Conservation (phyloP, 2,797 vertebrate genomes). For the Brotula barbata region DNA sequence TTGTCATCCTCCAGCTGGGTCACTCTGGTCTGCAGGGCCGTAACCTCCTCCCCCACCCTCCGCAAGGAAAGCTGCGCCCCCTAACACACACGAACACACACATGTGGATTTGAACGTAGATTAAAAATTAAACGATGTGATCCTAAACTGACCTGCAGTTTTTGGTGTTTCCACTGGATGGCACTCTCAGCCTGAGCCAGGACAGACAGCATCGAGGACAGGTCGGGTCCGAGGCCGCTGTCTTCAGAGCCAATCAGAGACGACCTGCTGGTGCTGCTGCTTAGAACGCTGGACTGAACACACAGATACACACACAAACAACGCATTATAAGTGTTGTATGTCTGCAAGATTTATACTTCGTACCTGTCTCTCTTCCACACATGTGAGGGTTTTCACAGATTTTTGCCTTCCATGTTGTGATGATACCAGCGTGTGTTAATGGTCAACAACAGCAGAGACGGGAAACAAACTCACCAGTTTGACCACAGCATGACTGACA, state of each 20-base stretch:
- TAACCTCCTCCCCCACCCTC: conserved; percentile 45
- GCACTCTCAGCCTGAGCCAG: conserved; percentile 72
- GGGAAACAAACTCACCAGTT: conserved; percentile 72
- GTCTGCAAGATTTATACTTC: no score
- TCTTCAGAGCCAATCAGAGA: conserved; percentile 29
- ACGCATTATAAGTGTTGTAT: no score
- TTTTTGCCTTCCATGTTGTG: no score
- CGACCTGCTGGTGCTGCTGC: conserved; percentile 19
- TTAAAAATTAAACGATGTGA: no score
- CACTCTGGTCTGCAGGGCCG: conserved; percentile 39
- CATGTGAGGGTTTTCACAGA: no score
- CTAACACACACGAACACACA: conserved; percentile 42
- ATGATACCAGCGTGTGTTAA: no score
- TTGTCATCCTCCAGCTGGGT: conserved; percentile 59
- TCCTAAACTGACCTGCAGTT: conserved; percentile 74
- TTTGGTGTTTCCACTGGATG: conserved; percentile 68
- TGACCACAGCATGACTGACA: conserved; percentile 60
- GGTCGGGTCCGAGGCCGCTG: conserved; percentile 38
- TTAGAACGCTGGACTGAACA: conserved; percentile 68
- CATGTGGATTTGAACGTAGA: background rate
- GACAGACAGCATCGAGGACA: conserved; percentile 67
- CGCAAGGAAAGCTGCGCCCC: conserved; percentile 46
- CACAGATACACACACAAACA: background rate
- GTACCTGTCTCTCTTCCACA: no score
- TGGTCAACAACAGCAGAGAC: no score